phyloP scores from a whole-genome alignment of 2,888 invertebrate species.

The Vandiemenella viatica region DNA sequence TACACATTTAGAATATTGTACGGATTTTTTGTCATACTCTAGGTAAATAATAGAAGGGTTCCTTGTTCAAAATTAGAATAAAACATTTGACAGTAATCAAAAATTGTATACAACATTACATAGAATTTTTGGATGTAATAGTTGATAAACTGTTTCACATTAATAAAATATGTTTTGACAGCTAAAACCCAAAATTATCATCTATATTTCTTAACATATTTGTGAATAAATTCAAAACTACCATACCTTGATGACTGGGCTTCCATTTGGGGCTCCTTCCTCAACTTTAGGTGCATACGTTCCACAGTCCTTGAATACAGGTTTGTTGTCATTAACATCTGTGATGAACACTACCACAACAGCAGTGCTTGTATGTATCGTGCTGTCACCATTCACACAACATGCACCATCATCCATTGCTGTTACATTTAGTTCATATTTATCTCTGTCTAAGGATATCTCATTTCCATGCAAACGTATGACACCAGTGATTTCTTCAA shows the following conservation, averaged over 20 bases:
- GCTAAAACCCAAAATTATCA: too few relatives aligned
- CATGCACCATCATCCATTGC: constrained; percentile 96
- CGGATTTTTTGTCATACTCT: too few relatives aligned
- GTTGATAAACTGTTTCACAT: too few relatives aligned
- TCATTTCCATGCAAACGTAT: constrained; percentile 77
- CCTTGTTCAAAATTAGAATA: too few relatives aligned
- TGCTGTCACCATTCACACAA: constrained; percentile 75
- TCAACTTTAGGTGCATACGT: constrained; percentile 88
- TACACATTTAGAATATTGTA: too few relatives aligned
- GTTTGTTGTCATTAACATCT: constrained; percentile 94
- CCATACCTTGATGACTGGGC: constrained; percentile 73
- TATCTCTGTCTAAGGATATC: constrained; percentile 78
- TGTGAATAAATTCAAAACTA: background rate
- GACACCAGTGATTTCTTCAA: constrained; percentile 88
- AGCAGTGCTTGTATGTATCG: constrained; percentile 84
- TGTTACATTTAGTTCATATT: constrained; percentile 91
- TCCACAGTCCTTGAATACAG: constrained; percentile 84
- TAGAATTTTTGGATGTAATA: too few relatives aligned
- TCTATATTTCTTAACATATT: too few relatives aligned
- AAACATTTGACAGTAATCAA: too few relatives aligned
- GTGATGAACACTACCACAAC: constrained; percentile 93
- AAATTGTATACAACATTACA: too few relatives aligned
- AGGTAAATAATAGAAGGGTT: too few relatives aligned
- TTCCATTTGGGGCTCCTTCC: constrained; percentile 86
- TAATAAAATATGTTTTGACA: too few relatives aligned